A percentile compares a stretch with the other conserved stretches of the same genome.
These are phyloP conservation scores for Hydrochoerus hydrochaeris DNA, from an alignment of 2,113 vertebrate genomes.

Conservation along the genomic window DNA sequence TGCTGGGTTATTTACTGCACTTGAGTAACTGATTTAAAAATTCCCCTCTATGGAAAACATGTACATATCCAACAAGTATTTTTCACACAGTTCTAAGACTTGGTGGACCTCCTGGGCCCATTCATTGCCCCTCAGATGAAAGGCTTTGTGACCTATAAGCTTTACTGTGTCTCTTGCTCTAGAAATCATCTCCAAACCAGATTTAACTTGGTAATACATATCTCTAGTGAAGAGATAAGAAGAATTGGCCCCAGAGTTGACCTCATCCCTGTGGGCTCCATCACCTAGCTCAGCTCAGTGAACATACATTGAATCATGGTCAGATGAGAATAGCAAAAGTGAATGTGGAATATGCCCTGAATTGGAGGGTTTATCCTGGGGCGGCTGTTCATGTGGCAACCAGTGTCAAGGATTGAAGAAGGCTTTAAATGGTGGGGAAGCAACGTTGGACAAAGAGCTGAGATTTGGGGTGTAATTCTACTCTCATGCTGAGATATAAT, in stretches of 20 bases:
- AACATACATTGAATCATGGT: background rate
- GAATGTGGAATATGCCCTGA: background rate
- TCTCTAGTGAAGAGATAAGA: no score
- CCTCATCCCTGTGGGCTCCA: background rate
- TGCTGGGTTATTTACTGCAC: background rate
- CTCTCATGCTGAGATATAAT: background rate
- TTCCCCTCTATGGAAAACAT: background rate
- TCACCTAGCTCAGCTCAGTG: background rate
- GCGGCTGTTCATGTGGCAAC: background rate
- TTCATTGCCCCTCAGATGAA: background rate
- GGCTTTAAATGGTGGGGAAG: fast-evolving
- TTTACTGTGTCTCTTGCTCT: background rate
- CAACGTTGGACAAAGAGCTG: background rate
- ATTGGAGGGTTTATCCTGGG: background rate
- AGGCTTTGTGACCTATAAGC: background rate
- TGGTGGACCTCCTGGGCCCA: background rate
- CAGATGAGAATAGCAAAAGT: background rate
- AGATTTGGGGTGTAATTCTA: background rate
- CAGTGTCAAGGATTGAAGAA: background rate
- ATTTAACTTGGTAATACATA: background rate
- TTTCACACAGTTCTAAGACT: background rate
- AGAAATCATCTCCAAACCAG: background rate
- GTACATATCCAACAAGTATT: background rate
- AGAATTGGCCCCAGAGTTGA: background rate
- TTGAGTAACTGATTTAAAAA: background rate